Base-by-base conservation (phyloP, 2,888 invertebrate genomes). In the Orchesella flavescens region DNA sequence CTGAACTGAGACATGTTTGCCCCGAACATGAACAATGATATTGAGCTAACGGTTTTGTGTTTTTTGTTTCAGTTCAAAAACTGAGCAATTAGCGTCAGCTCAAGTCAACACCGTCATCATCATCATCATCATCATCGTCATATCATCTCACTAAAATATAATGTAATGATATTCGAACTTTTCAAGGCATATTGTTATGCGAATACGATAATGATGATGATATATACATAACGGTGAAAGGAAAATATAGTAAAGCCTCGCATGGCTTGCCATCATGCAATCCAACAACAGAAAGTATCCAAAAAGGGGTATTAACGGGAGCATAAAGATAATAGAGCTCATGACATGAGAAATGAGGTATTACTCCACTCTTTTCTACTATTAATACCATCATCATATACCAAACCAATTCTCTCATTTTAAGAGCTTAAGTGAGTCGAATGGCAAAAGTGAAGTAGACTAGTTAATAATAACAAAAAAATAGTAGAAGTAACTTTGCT, bases 31-130 rank as follows among this genome's bases (percentile, higher is more conserved):
- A 12, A n/a, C n/a, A 15, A 49, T 49, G 49, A 49, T 15, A 49
- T n/a, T 49, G 49, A 34, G 7, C 34, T 7, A 34, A 7, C 2
- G 34, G 34, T 34, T 21, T 43, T 57, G 43, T 57, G 57, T 61
- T 73, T 73, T 44, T 15, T 43, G 61, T 49, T 7, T 1, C 13
- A 44, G 44, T n/a, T 21, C 15, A 23, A n/a, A 65, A 44, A 63
- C 24, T 53, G 75, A 75, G 75, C 69, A 75, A 82, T 82, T 82
- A 82, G 71, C 21, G 76, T 82, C 82, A 53, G 24, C 71, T 69
- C 61, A 71, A 76, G 65, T 76, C 82, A 76, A 82, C 73, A 73
- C 43, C 21, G 23, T 19, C 24, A 13, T 21, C 17, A 15, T 55
- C 55, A 55, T 1, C 23, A 9, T 55, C 53, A 19, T 76, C 82